phyloP scores from a whole-genome alignment of 2,113 vertebrate genomes.

The Psophia crepitans region DNA sequence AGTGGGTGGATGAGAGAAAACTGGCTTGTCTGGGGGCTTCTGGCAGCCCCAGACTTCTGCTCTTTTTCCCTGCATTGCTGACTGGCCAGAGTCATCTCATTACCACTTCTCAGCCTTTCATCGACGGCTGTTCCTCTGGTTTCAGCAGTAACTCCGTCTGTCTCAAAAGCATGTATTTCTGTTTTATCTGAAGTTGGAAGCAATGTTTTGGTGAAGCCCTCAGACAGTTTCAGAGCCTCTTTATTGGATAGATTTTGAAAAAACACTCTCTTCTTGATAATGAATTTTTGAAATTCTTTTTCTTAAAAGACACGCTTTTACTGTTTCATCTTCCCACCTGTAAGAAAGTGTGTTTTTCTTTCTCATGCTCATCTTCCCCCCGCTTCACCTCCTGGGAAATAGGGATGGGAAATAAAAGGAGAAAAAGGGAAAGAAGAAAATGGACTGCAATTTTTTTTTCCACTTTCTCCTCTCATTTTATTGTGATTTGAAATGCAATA shows the following conservation, averaged over 20 bases:
- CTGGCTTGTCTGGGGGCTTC: neutral
- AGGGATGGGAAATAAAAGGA: neutral
- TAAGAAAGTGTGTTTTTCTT: neutral
- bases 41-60: neutral
- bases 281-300: neutral
- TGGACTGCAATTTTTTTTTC: neutral
- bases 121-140: neutral
- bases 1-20: neutral
- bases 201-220: neutral
- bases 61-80: fast-evolving
- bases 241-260: neutral
- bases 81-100: neutral
- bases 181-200: neutral
- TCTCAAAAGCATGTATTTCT: neutral
- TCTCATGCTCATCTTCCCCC: neutral
- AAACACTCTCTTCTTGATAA: neutral
- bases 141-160: neutral
- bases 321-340: neutral
- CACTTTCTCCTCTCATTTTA: neutral
- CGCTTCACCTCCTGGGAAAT: neutral
- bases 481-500: neutral
- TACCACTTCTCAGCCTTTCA: neutral
- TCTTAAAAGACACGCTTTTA: neutral
- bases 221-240: neutral
- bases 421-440: neutral